phyloP scores from a whole-genome alignment of 2,888 invertebrate genomes.

The Rotaria magnacalcarata region DNA sequence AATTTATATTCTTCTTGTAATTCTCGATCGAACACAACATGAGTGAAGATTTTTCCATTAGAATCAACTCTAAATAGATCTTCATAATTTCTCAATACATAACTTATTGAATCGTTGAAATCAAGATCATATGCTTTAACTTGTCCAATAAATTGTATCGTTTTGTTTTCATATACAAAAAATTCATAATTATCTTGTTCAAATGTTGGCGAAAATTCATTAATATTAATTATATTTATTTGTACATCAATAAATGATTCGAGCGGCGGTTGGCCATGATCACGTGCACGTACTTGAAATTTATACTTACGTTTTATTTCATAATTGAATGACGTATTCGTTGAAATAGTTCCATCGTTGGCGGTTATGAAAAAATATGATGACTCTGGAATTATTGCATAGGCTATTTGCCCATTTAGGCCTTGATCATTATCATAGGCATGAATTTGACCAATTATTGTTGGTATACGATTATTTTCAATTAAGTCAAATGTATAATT shows the following conservation, averaged over 20 bases:
- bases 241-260: neutral
- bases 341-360: neutral
- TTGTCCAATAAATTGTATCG: neutral
- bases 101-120: neutral
- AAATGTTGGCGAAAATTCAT: neutral
- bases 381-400: neutral
- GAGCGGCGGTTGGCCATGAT: constrained; percentile 8
- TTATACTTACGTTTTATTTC: neutral
- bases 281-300: constrained; percentile 22
- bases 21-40: neutral
- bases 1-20: constrained; percentile 13
- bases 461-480: constrained; percentile 30
- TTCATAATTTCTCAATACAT: neutral
- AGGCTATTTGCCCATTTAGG: neutral
- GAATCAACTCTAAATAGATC: constrained; percentile 9
- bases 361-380: neutral
- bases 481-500: constrained; percentile 21
- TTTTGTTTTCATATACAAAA: neutral
- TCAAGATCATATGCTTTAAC: constrained; percentile 17
- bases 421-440: constrained; percentile 1
- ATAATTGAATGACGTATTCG: constrained; percentile 11
- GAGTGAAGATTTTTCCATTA: neutral
- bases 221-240: constrained; percentile 1
- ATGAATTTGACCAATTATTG: neutral
- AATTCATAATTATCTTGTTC: constrained; percentile 5